Evolutionary conservation across 2,113 vertebrate species (phyloP).

Genomic region (Agelaius tricolor): DNA sequence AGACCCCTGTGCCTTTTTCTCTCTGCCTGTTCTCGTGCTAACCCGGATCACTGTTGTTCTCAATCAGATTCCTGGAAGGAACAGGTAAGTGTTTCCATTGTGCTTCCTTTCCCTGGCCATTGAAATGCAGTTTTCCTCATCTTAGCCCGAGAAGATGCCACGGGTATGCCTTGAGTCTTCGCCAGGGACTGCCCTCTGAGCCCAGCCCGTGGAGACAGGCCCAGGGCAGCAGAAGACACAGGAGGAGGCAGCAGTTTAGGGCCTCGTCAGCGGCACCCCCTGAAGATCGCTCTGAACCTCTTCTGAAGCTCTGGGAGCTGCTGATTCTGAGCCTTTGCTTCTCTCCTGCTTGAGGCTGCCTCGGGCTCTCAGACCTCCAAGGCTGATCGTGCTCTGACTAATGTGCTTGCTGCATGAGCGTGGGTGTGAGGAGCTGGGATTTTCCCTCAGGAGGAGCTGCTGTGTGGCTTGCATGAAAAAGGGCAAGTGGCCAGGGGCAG

Average conservation of each 20-base stretch:
- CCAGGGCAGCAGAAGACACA: constrained; percentile 32
- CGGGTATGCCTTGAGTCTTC: constrained; percentile 68
- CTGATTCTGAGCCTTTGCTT: not conserved
- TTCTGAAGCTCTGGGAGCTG: constrained; percentile 22
- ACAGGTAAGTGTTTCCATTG: constrained; percentile 20
- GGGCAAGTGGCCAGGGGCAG: not conserved
- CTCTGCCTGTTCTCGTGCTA: not conserved
- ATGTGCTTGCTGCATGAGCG: not conserved
- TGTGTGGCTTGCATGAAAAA: not conserved
- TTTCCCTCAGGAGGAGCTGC: not conserved
- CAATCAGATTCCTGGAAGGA: not conserved
- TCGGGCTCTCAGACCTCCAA: not conserved
- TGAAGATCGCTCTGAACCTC: constrained; percentile 14
- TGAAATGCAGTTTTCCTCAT: constrained; percentile 78
- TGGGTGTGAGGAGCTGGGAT: not conserved
- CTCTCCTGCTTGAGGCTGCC: not conserved
- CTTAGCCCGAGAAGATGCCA: constrained; percentile 77
- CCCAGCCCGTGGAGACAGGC: constrained; percentile 35
- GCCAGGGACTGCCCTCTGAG: constrained; percentile 74
- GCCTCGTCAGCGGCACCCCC: not conserved
- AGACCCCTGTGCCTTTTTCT: not conserved
- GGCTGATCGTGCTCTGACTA: not conserved
- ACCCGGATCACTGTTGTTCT: not conserved
- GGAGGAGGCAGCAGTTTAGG: constrained; percentile 33
- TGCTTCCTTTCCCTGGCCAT: not conserved